Evolutionary conservation across 1,140 invertebrate genomes (phyloP), one percentile per base, ranked within the genome.

Genomic region (Papilio aristodemus): DNA sequence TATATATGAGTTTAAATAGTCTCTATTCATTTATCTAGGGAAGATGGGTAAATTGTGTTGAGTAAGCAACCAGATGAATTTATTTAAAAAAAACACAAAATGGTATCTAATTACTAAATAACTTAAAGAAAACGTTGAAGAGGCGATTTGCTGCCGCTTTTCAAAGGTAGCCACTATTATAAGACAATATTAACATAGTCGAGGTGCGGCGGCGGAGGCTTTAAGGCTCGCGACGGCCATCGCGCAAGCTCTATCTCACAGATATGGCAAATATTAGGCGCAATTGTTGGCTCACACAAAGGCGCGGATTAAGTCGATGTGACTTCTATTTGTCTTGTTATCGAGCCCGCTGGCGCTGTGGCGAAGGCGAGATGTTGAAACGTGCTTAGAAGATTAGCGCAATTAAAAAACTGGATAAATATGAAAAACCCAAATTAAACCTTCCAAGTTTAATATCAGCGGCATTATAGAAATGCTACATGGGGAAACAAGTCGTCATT

Each of bases 101-200:
- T n/a, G n/a, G n/a, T n/a, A n/a, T n/a, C n/a, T n/a, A 13, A 11
- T 39, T 3, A 39, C 10, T 0, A 2, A 13, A 39, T 13, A 39
- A 39, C 4, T 13, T 13, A 39, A 39, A 1, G 0, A 13, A 11
- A 1, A 3, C 0, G 19, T 22, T 4, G 11, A 19, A 0, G 46
- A 2, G 2, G 4, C 9, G 10, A 54, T 62, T 39, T 77, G 74
- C 79, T 76, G 5, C 17, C 66, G 39, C 70, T 63, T 27, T 36
- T 69, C 6, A n/a, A 69, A 79, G 78, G 59, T 7, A 25, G 66
- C 63, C 50, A 50, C 54, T 38, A 74, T 66, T 68, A 69, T 63
- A 71, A 73, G 71, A 71, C 79, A 86, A 86, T 83, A 83, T 83
- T 85, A 79, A 81, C 83, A 85, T 74, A 78, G 72, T 76, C 68